A percentile compares a stretch with the other conserved stretches of the same genome.
Conservation (phyloP, 1,140 invertebrate genomes). For the Melipona quadrifasciata region DNA sequence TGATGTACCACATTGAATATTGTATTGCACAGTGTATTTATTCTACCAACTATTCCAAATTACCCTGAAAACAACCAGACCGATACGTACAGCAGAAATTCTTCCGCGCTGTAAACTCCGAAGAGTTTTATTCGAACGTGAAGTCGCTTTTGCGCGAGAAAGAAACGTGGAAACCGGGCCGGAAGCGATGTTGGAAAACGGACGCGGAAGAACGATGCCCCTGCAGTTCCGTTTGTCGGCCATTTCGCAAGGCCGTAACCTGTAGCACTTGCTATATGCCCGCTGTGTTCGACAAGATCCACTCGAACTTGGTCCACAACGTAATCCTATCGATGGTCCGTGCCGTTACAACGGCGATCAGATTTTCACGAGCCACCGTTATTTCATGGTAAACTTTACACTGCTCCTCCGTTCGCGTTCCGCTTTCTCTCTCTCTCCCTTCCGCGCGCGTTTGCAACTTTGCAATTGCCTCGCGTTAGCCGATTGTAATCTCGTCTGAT, state of each 20-base stretch:
- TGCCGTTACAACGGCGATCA: not conserved
- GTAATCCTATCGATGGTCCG: conserved; percentile 15
- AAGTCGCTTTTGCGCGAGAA: too few species aligned
- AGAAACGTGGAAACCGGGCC: not conserved
- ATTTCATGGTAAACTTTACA: conserved; percentile 11
- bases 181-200: conserved; percentile 3
- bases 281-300: conserved; percentile 19
- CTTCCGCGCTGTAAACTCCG: not conserved
- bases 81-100: not conserved
- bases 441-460: not conserved
- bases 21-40: too few species aligned
- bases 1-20: too few species aligned
- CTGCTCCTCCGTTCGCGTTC: not conserved
- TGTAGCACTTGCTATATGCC: conserved; percentile 18
- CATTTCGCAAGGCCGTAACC: conserved; percentile 27
- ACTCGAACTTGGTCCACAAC: conserved; percentile 19
- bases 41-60: not conserved
- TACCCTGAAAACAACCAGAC: not conserved
- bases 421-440: not conserved
- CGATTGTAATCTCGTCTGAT: not conserved
- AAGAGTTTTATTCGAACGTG: not conserved
- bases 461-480: not conserved
- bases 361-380: conserved; percentile 1
- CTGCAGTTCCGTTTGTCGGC: conserved; percentile 1
- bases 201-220: not conserved